Base-by-base conservation (phyloP, 2,113 vertebrate species). In the Malurus elegans region DNA sequence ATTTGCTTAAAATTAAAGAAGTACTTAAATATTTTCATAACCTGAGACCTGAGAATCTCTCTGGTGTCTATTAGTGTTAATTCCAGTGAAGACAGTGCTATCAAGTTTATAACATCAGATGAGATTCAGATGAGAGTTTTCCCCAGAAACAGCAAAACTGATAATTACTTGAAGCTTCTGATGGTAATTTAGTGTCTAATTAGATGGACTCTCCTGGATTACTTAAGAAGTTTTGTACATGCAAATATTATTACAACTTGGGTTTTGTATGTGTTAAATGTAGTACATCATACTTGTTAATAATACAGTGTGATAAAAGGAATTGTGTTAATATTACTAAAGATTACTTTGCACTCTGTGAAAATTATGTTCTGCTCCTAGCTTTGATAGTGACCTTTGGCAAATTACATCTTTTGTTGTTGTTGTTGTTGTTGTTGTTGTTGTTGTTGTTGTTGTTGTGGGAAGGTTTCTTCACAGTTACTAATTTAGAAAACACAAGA, bases 151-250 rank as follows among this genome's bases (percentile, higher is more conserved):
- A 40, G 29, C 23, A 89, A 94, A 95, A 66, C 45, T 57, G 64
- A 61, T 86, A 92, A 89, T 81, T 91, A 78, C 45, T 86, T 62
- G 20, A 94, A 67, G 70, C 42, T 85, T 94, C 66, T 86, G 36
- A 60, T 74, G 20, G 23, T 42, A 86, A 93, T 91, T 91, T 88
- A 80, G 12, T 78, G 18, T 26, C 76, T 95, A 94, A 94, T 92
- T 94, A 85, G 92, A 92, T 31, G 69, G 60, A 80, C 51, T 82
- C 32, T 78, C 15, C 60, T 62, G 34, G 25, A 87, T 92, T 81
- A 47, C 26, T 71, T 78, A 71, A 57, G 65, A 93, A 56, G 11
- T 51, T 95, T 81, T 72, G 48, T 71, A 76, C 31, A 47, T 92
- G 14, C 14, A 96, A 89, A 75, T 86, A 85, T 62, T 89, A 60